phyloP scores from a whole-genome alignment of 2,888 invertebrate species.

The Tenthredo mesomela region DNA sequence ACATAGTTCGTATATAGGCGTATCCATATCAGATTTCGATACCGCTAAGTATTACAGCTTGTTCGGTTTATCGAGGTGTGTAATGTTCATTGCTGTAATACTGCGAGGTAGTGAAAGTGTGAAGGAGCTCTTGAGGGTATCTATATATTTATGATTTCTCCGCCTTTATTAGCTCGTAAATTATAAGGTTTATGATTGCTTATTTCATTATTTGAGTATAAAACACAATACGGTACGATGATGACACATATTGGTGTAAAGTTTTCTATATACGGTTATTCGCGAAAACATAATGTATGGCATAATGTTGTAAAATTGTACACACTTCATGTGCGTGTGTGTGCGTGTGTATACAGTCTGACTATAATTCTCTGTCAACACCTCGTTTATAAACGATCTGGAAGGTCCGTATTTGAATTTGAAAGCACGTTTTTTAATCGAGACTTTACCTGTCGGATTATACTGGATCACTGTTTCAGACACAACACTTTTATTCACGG shows the following conservation, averaged over 20 bases:
- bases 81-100: neutral
- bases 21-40: neutral
- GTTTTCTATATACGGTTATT: neutral
- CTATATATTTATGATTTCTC: conserved; percentile 25
- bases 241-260: neutral
- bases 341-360: neutral
- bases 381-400: neutral
- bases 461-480: conserved; percentile 19
- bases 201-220: neutral
- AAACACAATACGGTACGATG: neutral
- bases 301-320: neutral
- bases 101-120: conserved; percentile 1
- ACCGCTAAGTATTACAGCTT: neutral
- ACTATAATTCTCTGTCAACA: neutral
- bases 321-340: neutral
- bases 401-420: neutral
- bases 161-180: conserved; percentile 6
- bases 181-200: conserved; percentile 8
- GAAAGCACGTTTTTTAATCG: conserved; percentile 8
- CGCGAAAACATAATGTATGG: no score
- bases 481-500: conserved; percentile 16
- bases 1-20: no score
- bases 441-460: conserved; percentile 1
- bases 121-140: conserved; percentile 2
- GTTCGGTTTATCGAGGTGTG: neutral